These are phyloP conservation scores for Yoshiicerus persimilis DNA, from an alignment of 1,140 invertebrate species.

Conservation along the genomic window DNA sequence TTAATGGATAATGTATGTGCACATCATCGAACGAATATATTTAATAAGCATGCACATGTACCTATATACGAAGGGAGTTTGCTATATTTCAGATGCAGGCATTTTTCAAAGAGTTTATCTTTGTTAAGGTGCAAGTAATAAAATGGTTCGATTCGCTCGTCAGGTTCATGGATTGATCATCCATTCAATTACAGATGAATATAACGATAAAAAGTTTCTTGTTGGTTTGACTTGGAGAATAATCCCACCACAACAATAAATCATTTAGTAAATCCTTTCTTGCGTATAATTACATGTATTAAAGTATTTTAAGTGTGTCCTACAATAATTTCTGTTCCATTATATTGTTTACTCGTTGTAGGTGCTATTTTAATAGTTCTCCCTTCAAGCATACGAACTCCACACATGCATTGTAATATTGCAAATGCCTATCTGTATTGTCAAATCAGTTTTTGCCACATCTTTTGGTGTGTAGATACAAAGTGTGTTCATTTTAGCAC, in stretches of 20 bases:
- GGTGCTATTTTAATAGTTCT: not conserved
- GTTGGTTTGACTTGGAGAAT: not conserved
- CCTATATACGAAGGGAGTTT: no score
- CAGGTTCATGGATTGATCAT: not conserved
- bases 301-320: not conserved
- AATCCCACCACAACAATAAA: not conserved
- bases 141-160: slow-evolving; percentile 4
- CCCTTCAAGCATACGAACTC: not conserved
- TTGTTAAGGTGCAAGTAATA: not conserved
- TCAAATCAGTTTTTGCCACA: no score
- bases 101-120: not conserved
- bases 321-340: not conserved
- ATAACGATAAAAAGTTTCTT: not conserved
- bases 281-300: not conserved
- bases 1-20: not conserved
- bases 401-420: not conserved
- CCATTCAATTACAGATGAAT: slow-evolving; percentile 14
- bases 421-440: no score
- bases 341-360: not conserved
- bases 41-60: not conserved
- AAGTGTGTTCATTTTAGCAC: no score
- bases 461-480: no score
- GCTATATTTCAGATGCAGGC: no score
- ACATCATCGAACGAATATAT: not conserved
- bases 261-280: not conserved